A percentile compares a stretch with the other conserved stretches of the same genome.
phyloP scores from a whole-genome alignment of 2,113 vertebrate genomes.

The Blennius ocellaris region DNA sequence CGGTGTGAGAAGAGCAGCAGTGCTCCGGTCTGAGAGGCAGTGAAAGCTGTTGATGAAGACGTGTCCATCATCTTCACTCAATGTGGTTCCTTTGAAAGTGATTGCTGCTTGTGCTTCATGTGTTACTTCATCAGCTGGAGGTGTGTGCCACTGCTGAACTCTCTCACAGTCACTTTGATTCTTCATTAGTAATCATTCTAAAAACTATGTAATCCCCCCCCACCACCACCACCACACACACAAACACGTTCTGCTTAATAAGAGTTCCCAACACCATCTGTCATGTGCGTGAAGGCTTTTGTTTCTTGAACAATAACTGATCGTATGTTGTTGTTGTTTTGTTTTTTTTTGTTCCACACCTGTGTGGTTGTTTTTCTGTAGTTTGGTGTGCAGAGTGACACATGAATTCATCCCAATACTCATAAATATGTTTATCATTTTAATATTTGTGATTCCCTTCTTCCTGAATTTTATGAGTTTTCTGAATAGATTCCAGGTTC shows the following conservation, averaged over 20 bases:
- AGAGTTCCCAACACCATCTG: conserved; percentile 4
- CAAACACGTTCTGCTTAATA: conserved; percentile 10
- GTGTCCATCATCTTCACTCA: neutral
- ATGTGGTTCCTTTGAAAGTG: conserved; percentile 14
- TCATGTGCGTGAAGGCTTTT: neutral
- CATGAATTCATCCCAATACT: too few species aligned
- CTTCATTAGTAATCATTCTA: conserved; percentile 16
- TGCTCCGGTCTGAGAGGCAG: neutral
- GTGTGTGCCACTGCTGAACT: neutral
- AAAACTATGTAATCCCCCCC: neutral
- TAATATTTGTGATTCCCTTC: too few species aligned
- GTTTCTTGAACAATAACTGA: neutral
- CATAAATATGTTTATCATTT: too few species aligned
- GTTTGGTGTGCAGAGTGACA: neutral
- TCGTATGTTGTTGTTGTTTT: neutral
- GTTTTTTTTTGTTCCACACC: neutral
- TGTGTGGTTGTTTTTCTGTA: neutral
- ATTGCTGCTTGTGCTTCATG: conserved; percentile 16
- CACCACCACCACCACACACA: too few species aligned
- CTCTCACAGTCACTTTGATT: neutral
- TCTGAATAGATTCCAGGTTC: too few species aligned
- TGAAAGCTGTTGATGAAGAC: conserved; percentile 13
- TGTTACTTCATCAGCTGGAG: neutral
- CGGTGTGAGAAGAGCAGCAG: conserved; percentile 4
- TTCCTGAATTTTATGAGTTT: too few species aligned